These are phyloP conservation scores for Muntiacus muntjak DNA, from an alignment of 2,113 vertebrate species.

Conservation along the genomic window DNA sequence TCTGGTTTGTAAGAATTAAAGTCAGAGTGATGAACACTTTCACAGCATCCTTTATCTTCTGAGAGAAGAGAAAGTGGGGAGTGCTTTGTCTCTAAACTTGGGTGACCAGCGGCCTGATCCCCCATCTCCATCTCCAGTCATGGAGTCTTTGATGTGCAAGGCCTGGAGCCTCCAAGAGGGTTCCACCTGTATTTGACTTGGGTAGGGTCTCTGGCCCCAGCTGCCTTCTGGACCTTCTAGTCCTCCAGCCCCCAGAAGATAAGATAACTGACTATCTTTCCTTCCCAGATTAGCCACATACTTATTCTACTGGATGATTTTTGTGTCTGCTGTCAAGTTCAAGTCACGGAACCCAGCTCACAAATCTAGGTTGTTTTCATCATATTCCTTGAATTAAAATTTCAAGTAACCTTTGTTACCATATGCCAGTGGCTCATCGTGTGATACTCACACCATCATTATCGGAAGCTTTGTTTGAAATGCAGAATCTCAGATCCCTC, in stretches of 20 bases:
- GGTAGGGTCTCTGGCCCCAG: neutral
- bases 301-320: neutral
- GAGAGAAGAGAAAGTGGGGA: neutral
- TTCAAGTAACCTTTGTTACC: neutral
- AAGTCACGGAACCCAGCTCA: neutral
- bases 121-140: neutral
- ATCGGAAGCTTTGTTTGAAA: neutral
- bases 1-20: neutral
- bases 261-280: neutral
- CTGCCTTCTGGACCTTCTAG: neutral
- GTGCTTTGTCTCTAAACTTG: neutral
- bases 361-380: neutral
- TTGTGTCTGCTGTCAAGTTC: neutral
- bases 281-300: neutral
- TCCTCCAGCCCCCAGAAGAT: neutral
- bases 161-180: neutral
- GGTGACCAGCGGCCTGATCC: neutral
- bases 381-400: neutral
- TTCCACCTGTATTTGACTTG: neutral
- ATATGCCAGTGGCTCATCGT: too few relatives aligned
- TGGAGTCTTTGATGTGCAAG: neutral
- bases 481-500: neutral
- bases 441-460: neutral
- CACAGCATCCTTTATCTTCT: too few relatives aligned
- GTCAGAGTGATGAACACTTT: neutral